Conservation (phyloP, 2,797 vertebrate genomes). For the Smutsia temminckii region DNA sequence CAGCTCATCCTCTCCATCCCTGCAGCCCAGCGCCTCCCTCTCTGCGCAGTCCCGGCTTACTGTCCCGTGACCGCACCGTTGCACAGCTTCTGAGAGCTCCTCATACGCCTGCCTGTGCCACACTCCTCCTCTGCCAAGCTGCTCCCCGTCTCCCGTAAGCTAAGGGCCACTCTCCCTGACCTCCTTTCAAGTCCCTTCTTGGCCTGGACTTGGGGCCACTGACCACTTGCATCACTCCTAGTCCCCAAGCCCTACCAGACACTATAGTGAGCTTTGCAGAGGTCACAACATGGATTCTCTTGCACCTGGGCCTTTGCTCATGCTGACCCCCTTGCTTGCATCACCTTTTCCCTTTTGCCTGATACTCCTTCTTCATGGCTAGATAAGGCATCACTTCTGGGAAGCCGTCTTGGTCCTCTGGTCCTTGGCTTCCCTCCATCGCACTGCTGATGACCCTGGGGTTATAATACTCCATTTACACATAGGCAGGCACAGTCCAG, state of each 20-base stretch:
- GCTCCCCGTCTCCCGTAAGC: background rate
- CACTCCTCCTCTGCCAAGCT: background rate
- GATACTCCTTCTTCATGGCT: background rate
- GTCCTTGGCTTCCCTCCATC: background rate
- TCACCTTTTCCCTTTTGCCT: background rate
- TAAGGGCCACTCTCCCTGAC: background rate
- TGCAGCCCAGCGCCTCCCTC: background rate
- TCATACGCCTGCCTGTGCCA: background rate
- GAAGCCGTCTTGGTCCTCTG: background rate
- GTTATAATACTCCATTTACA: background rate
- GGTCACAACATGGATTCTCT: background rate
- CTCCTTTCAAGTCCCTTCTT: background rate
- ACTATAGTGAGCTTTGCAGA: background rate
- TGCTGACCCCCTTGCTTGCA: rapidly evolving
- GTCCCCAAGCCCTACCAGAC: background rate
- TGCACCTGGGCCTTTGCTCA: background rate
- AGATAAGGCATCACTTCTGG: background rate
- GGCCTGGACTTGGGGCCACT: background rate
- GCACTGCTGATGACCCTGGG: background rate
- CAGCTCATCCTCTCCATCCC: background rate
- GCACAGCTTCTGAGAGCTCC: background rate
- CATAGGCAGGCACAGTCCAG: background rate
- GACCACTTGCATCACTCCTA: background rate
- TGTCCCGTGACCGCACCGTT: background rate
- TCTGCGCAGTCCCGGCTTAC: background rate